Evolutionary conservation across 1,140 invertebrate species (phyloP).

Genomic region (Heliconius eleuchia): DNA sequence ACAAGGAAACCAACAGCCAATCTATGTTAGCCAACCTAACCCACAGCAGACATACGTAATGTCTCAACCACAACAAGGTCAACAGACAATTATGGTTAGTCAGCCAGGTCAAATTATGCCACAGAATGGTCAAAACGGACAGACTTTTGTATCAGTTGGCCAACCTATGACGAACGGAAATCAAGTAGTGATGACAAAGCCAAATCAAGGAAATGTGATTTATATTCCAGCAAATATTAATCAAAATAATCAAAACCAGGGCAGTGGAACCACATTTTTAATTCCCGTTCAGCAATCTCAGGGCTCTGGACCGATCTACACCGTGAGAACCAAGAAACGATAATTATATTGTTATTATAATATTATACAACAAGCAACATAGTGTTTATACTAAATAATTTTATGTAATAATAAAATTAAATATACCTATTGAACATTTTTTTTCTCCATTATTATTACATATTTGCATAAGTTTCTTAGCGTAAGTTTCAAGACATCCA

Average conservation of each 20-base stretch:
- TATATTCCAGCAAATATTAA: conserved; percentile 18
- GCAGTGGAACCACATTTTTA: conserved; percentile 23
- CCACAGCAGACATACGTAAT: conserved; percentile 21
- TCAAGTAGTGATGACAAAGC: conserved; percentile 5
- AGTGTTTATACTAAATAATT: neutral
- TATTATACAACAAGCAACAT: neutral
- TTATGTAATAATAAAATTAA: neutral
- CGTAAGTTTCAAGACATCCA: too few relatives aligned
- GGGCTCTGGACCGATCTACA: conserved; percentile 6
- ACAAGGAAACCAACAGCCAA: conserved; percentile 24
- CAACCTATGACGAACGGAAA: conserved; percentile 17
- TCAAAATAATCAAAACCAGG: conserved; percentile 20
- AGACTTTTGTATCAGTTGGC: neutral
- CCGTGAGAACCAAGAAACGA: neutral
- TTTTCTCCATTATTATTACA: neutral
- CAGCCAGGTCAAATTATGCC: conserved; percentile 24
- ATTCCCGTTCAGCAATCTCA: conserved; percentile 24
- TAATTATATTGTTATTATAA: neutral
- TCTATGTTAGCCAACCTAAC: conserved; percentile 25
- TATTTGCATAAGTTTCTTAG: neutral
- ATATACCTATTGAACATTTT: neutral
- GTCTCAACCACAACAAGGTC: conserved; percentile 15
- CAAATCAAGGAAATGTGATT: conserved; percentile 24
- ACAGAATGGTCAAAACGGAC: conserved; percentile 12
- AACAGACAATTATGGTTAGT: conserved; percentile 26